These are phyloP conservation scores for Poecile montanus DNA, from an alignment of 2,797 vertebrate species.

Conservation along the genomic window DNA sequence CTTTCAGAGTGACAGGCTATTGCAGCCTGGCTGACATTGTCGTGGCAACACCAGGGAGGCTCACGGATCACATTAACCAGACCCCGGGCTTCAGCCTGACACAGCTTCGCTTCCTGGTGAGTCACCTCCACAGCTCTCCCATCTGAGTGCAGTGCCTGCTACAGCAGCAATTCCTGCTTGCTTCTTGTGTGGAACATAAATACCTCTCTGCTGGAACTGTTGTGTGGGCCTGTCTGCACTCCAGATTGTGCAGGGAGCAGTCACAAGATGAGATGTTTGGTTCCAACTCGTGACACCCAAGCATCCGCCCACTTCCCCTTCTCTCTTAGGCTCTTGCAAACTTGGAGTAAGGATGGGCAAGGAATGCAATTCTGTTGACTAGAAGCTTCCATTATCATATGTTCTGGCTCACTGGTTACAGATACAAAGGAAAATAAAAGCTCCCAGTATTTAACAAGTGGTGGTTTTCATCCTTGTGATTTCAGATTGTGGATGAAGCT, in stretches of 20 bases:
- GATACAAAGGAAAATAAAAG: background rate
- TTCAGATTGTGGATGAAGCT: conserved; percentile 92
- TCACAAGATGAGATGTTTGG: background rate
- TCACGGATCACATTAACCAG: conserved; percentile 93
- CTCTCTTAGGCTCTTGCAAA: background rate
- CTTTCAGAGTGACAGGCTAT: conserved; percentile 66
- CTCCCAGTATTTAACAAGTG: background rate
- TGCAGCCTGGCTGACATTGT: conserved; percentile 90
- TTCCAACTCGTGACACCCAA: background rate
- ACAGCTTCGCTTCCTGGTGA: conserved; percentile 91
- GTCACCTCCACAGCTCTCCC: background rate
- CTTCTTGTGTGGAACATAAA: background rate
- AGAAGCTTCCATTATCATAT: background rate
- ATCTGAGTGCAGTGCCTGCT: background rate
- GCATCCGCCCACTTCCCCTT: background rate
- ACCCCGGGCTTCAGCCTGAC: conserved; percentile 84
- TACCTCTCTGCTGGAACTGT: background rate
- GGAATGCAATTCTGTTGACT: background rate
- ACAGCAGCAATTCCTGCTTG: background rate
- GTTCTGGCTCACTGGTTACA: background rate
- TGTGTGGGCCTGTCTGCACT: background rate
- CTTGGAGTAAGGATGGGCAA: background rate
- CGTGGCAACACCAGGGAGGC: conserved; percentile 91
- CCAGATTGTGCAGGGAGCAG: background rate
- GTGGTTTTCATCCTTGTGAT: background rate